These are phyloP conservation scores for Epinotia demarniana DNA, from an alignment of 2,888 invertebrate genomes.

Conservation along the genomic window DNA sequence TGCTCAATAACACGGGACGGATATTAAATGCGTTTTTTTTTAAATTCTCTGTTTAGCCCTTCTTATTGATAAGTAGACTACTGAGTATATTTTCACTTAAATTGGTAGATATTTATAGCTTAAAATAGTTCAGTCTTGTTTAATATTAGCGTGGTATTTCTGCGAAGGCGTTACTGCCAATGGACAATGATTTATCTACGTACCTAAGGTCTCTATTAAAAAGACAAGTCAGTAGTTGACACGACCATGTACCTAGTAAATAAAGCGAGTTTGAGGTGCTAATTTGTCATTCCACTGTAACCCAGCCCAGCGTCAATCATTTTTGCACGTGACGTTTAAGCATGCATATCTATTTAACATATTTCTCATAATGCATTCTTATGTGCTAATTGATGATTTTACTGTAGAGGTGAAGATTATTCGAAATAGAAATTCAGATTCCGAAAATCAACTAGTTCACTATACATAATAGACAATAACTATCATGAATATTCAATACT, in stretches of 20 bases:
- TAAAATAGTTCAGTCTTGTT: not conserved
- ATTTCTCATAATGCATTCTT: no score
- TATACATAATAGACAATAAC: no score
- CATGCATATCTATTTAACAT: no score
- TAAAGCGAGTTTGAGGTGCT: not conserved
- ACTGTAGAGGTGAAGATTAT: not conserved
- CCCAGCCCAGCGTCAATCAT: not conserved
- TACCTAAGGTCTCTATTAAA: no score
- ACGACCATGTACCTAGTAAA: not conserved
- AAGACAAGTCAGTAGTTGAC: no score
- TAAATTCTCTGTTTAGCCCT: not conserved
- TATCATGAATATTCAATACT: constrained; percentile 20
- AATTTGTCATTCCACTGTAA: not conserved
- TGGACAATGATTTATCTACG: no score
- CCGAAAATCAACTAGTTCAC: not conserved
- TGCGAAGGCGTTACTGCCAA: not conserved
- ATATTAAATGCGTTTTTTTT: not conserved
- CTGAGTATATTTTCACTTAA: not conserved
- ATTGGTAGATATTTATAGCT: not conserved
- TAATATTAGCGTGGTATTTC: not conserved
- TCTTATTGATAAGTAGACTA: not conserved
- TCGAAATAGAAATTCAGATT: not conserved
- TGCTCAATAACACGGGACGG: not conserved
- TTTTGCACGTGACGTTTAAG: no score
- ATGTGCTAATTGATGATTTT: not conserved